phyloP scores from a whole-genome alignment of 2,888 invertebrate genomes.

The Drosophila imparisetae region DNA sequence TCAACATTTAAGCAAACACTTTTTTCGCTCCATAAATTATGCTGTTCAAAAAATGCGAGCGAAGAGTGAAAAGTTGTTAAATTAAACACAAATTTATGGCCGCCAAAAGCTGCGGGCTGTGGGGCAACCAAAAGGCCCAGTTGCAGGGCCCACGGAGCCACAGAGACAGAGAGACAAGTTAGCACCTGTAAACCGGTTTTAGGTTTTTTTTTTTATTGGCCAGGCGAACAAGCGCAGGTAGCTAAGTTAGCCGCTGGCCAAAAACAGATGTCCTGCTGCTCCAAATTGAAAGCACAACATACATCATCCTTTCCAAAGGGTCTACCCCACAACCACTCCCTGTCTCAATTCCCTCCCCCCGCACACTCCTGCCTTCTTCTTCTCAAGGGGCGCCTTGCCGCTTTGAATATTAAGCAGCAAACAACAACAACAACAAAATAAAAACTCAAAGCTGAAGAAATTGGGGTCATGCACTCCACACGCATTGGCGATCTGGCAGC shows the following conservation, averaged over 20 bases:
- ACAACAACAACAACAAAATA: slow-evolving; percentile 21
- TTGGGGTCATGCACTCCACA: slow-evolving; percentile 76
- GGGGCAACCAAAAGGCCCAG: slow-evolving; percentile 47
- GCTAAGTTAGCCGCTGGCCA: slow-evolving; percentile 38
- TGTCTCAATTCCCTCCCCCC: neutral
- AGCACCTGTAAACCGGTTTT: slow-evolving; percentile 76
- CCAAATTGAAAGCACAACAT: slow-evolving; percentile 82
- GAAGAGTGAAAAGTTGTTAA: slow-evolving; percentile 75
- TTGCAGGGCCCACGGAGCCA: neutral
- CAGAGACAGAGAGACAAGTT: slow-evolving; percentile 59
- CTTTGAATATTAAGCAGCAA: slow-evolving; percentile 55
- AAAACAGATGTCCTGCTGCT: slow-evolving; percentile 84
- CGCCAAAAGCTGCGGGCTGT: slow-evolving; percentile 75
- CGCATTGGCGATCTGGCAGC: slow-evolving; percentile 42
- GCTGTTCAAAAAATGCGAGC: slow-evolving; percentile 52
- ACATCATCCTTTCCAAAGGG: slow-evolving; percentile 72
- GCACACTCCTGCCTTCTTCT: neutral
- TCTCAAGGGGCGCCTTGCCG: slow-evolving; percentile 55
- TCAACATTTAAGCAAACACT: slow-evolving; percentile 67
- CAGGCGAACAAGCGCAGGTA: slow-evolving; percentile 31
- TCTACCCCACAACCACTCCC: slow-evolving; percentile 3
- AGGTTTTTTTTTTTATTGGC: neutral
- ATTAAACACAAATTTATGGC: slow-evolving; percentile 75
- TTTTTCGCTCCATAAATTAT: slow-evolving; percentile 70
- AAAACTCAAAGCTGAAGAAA: slow-evolving; percentile 57